Base-by-base conservation (phyloP, 2,888 invertebrate species). In the Crocallis elinguaria region DNA sequence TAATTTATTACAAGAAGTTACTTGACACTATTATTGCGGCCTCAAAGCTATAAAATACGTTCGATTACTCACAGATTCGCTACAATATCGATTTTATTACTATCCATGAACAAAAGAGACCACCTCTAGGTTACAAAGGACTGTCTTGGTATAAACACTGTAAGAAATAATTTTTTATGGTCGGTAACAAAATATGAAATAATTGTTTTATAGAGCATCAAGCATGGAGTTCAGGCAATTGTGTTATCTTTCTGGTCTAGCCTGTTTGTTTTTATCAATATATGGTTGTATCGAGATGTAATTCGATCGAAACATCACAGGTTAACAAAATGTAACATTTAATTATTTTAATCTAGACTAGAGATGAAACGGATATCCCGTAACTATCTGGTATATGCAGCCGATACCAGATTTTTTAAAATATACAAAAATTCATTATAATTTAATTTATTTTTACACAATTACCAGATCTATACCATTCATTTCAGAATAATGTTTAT, bases 131-230 rank as follows among this genome's bases (percentile, higher is more conserved):
- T 19, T 39, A 48, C 46, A 69, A 73, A 71, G 63, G 59, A 64
- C 73, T 82, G 82, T 81, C 80, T 39, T 3, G 14, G 25, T 46
- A 83, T 52, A 84, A 82, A 77, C 67, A 65, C 71, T 69, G 75
- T 78, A 82, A 84, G 79, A 79, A 79, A 83, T 86, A 83, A 84
- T 86, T 62, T 77, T 87, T 85, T 79, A 86, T 75, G 73, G 67
- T 78, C 67, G 64, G 79, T 79, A 78, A 84, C 79, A 75, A 78
- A 77, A 80, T 27, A 29, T 27, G 19, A 81, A 73, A 78, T 30
- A 17, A 37, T 37, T 41, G 37, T 45, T 21, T 37, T 46, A 23
- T 16, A 12, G 14, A 29, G 13, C 21, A 12, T 11, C 3, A 12
- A 36, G 21, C 21, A 12, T 11, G 6, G 21, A 36, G 21, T 35